A percentile compares a stretch with the other conserved stretches of the same genome.
phyloP scores from a whole-genome alignment of 2,113 vertebrate species.

The Hydrolagus affinis region DNA sequence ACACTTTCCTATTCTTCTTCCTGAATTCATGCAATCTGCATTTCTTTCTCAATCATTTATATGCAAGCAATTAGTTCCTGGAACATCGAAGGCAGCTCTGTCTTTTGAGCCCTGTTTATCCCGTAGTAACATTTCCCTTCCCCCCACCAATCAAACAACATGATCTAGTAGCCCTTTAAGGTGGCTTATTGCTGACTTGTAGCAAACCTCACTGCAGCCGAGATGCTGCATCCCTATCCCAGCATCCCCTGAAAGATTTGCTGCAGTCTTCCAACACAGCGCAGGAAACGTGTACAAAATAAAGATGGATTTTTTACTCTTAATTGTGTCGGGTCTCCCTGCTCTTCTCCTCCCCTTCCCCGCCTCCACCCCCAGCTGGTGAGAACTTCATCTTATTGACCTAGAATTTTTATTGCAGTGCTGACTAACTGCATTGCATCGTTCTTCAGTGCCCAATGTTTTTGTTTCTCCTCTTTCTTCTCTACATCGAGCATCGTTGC shows the following conservation, averaged over 20 bases:
- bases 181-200: slow-evolving; percentile 61
- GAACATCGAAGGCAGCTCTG: not conserved
- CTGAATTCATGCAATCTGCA: not conserved
- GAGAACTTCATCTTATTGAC: slow-evolving; percentile 50
- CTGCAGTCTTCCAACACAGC: slow-evolving; percentile 74
- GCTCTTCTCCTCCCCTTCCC: too few species aligned
- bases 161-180: slow-evolving; percentile 46
- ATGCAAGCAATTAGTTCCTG: not conserved
- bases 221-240: slow-evolving; percentile 73
- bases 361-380: not conserved
- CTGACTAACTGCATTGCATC: slow-evolving; percentile 49
- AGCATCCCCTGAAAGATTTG: slow-evolving; percentile 65
- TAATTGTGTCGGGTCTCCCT: slow-evolving; percentile 25
- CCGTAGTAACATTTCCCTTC: slow-evolving; percentile 37
- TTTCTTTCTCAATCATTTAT: not conserved
- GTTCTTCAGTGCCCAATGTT: slow-evolving; percentile 48
- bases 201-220: slow-evolving; percentile 52
- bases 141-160: slow-evolving; percentile 43
- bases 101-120: slow-evolving; percentile 35
- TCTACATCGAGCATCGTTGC: slow-evolving; percentile 48
- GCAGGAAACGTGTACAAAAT: slow-evolving; percentile 57
- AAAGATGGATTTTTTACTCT: slow-evolving; percentile 57
- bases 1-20: not conserved
- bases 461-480: slow-evolving; percentile 47
- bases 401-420: slow-evolving; percentile 41